Base-by-base conservation (phyloP, 2,113 vertebrate genomes). In the Sylvilagus bachmani region DNA sequence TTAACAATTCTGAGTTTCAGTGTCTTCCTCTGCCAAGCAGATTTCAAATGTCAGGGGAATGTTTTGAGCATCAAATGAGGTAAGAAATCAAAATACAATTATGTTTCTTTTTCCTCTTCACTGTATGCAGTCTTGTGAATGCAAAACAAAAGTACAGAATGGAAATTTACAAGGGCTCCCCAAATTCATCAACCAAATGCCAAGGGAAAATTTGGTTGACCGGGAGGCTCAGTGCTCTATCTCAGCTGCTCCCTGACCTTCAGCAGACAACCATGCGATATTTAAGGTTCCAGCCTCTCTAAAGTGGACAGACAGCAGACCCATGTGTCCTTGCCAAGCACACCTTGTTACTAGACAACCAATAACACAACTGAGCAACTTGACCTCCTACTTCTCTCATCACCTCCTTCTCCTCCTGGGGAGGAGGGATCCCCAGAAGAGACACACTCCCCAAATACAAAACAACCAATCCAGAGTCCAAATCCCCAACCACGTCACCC, bases 41-140 rank as follows among this genome's bases (percentile, higher is more conserved):
- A 88, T 75, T 95, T 95, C 55, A 55, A 89, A 79, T 90, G 31
- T 92, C n/a, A 86, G 14, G 62, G 12, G 38, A 53, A 89, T 38
- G 29, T 44, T 87, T 27, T 86, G 21, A 82, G 73, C 90, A 96
- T 78, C 82, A 94, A 93, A 55, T 87, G 67, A 95, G 9, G 13
- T 84, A 90, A 88, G 53, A 80, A 87, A 93, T 87, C 6, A 82
- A 93, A 86, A 75, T 86, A 55, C 6, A 86, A 73, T 62, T 81
- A 33, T 82, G 12, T 33, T 49, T 85, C 2, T 61, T 25, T 69
- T 21, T 75, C 75, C 22, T 67, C 17, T 75, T 82, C 58, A 79
- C 6, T 49, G 6, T 55, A 38, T 24, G 25, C 13, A 80, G 10
- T 62, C 58, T 75, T 73, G 3, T 70, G 19, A 81, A 66, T 90